These are phyloP conservation scores for Percopsis omiscomaycus DNA, from an alignment of 2,797 vertebrate species.

Conservation along the genomic window DNA sequence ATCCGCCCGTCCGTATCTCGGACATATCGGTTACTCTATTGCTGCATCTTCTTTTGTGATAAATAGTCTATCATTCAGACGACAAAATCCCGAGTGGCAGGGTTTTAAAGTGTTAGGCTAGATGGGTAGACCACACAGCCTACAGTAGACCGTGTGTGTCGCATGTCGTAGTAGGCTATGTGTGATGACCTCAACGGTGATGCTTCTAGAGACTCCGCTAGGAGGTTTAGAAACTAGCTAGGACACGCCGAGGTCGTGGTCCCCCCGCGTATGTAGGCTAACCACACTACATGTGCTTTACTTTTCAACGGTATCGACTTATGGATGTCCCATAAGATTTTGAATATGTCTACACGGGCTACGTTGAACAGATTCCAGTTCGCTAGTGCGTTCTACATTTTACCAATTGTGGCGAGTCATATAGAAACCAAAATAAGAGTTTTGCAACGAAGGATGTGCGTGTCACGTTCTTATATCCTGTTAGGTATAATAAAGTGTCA, in stretches of 20 bases:
- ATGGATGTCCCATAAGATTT: neutral
- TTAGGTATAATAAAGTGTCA: constrained; percentile 8
- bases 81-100: fast-evolving
- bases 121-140: neutral
- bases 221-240: constrained; percentile 4
- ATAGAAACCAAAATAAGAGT: neutral
- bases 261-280: neutral
- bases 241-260: constrained; percentile 29
- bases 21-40: neutral
- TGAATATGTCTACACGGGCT: no score
- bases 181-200: constrained; percentile 46
- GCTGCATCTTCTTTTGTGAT: neutral
- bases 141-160: neutral
- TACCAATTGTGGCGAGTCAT: neutral
- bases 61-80: neutral
- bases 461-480: neutral
- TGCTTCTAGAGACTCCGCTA: constrained; percentile 10
- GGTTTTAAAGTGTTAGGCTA: neutral
- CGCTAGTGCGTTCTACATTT: neutral
- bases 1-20: constrained; percentile 19
- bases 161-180: neutral
- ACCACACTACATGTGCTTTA: neutral
- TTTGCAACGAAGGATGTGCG: fast-evolving
- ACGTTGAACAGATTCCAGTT: no score
- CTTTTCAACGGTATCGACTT: no score